phyloP scores from a whole-genome alignment of 2,113 vertebrate genomes.

The Phalacrocorax brasilianus region DNA sequence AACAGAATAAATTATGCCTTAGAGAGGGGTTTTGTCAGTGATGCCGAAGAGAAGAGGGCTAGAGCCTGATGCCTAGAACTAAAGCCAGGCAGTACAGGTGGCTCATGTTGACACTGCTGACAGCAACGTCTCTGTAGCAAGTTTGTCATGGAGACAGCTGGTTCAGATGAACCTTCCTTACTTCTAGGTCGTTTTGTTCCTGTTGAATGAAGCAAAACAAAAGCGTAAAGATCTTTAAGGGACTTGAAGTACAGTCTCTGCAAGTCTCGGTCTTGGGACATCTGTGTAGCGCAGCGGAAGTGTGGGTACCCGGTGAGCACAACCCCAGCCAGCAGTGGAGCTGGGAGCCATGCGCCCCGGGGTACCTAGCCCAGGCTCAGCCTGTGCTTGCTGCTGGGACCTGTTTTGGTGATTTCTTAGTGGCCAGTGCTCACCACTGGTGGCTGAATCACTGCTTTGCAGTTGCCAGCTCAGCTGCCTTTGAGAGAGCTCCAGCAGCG shows the following conservation, averaged over 20 bases:
- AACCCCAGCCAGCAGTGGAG: not conserved
- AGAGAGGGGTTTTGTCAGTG: not conserved
- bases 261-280: fast-evolving
- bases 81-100: fast-evolving
- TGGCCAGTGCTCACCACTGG: not conserved
- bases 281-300: fast-evolving
- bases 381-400: fast-evolving
- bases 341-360: fast-evolving
- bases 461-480: fast-evolving
- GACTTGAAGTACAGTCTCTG: not conserved
- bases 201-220: not conserved
- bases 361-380: fast-evolving
- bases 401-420: fast-evolving
- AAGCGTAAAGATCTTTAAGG: not conserved
- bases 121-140: fast-evolving
- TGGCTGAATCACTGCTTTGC: not conserved
- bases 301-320: not conserved
- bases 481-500: fast-evolving
- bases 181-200: not conserved
- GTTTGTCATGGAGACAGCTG: fast-evolving
- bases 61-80: not conserved
- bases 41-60: not conserved
- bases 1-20: not conserved
- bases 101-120: not conserved
- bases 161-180: not conserved